A percentile compares a stretch with the other conserved stretches of the same genome.
These are phyloP conservation scores for Beris morrisii DNA, from an alignment of 2,888 invertebrate genomes.

Conservation along the genomic window DNA sequence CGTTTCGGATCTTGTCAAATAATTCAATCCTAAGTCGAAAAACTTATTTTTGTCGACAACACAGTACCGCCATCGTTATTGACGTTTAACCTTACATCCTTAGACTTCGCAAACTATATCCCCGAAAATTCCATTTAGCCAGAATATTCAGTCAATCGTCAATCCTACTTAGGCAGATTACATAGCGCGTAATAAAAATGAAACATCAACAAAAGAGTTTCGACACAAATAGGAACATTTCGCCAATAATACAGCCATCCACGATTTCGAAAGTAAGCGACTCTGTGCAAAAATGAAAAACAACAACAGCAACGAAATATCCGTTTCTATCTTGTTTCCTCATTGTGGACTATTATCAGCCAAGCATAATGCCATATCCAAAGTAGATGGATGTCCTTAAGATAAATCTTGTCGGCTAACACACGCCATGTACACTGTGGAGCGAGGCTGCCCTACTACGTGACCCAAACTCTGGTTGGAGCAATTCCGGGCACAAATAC, in stretches of 20 bases:
- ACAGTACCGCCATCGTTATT: too few species aligned
- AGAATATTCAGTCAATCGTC: constrained; percentile 18
- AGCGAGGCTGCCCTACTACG: neutral
- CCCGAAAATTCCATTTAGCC: too few species aligned
- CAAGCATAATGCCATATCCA: constrained; percentile 14
- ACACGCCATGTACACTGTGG: constrained; percentile 7
- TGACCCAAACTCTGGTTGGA: neutral
- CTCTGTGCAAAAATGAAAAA: neutral
- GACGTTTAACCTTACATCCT: too few species aligned
- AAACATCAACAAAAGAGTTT: constrained; percentile 17
- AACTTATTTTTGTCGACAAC: too few species aligned
- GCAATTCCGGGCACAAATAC: neutral
- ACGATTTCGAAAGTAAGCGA: neutral
- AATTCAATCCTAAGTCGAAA: too few species aligned
- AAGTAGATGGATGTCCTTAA: constrained; percentile 23
- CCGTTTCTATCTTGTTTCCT: constrained; percentile 6
- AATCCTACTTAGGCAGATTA: constrained; percentile 30
- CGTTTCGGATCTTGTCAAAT: too few species aligned
- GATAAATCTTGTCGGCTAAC: constrained; percentile 25
- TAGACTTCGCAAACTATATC: too few species aligned
- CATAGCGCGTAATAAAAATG: constrained; percentile 18
- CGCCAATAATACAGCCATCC: constrained; percentile 3
- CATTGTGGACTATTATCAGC: constrained; percentile 17
- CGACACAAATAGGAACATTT: constrained; percentile 6
- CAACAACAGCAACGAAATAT: constrained; percentile 19